Percentiles rank a stretch among this genome's conserved stretches.
These are phyloP conservation scores for Yponomeuta cagnagella DNA, from an alignment of 2,888 invertebrate genomes.

Conservation along the genomic window DNA sequence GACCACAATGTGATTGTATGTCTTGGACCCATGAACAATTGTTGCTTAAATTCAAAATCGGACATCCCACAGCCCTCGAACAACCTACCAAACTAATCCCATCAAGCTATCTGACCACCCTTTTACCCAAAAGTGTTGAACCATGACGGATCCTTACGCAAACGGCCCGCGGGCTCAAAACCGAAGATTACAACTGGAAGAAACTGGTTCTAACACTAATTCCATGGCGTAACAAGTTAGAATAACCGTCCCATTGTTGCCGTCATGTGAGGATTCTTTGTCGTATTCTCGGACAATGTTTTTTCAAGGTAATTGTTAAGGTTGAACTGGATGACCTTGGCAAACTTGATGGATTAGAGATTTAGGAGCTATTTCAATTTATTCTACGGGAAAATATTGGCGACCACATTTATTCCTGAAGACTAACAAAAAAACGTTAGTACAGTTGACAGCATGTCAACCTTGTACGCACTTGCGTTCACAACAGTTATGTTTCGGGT, in stretches of 20 bases:
- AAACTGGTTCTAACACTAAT: constrained; percentile 7
- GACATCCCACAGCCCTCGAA: background rate
- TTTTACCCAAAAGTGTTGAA: constrained; percentile 50
- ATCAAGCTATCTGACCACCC: constrained; percentile 37
- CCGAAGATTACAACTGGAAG: constrained; percentile 5
- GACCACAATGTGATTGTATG: background rate
- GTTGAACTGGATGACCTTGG: constrained; percentile 25
- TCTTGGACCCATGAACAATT: background rate
- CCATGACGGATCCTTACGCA: constrained; percentile 60
- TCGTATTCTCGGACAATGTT: constrained; percentile 15
- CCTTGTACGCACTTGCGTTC: too few relatives aligned
- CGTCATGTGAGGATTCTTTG: constrained; percentile 1
- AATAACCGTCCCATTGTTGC: constrained; percentile 5
- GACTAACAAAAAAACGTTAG: too few relatives aligned
- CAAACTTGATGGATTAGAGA: background rate
- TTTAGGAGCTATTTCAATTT: background rate
- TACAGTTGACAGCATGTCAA: too few relatives aligned
- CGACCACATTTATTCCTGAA: too few relatives aligned
- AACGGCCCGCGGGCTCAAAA: constrained; percentile 47
- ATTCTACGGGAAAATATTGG: too few relatives aligned
- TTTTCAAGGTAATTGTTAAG: constrained; percentile 36
- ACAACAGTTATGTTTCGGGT: too few relatives aligned
- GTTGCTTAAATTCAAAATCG: background rate
- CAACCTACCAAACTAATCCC: background rate
- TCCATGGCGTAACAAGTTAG: constrained; percentile 4